phyloP scores from a whole-genome alignment of 2,797 vertebrate species.

The Pseudocheirus occidentalis region DNA sequence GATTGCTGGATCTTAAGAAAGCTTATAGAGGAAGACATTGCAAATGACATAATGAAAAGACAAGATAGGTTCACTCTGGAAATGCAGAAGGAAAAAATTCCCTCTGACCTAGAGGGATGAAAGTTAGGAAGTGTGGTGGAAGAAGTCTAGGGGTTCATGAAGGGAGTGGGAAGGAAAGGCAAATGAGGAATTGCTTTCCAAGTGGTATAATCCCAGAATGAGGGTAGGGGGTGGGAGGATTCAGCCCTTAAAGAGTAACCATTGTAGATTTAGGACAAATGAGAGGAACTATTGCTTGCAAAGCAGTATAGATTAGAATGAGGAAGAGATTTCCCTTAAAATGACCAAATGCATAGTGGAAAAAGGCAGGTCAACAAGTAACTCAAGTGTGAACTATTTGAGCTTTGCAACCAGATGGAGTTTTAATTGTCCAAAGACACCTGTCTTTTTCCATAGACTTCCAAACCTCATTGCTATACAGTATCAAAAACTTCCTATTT shows the following conservation, averaged over 20 bases:
- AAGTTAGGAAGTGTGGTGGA: not conserved
- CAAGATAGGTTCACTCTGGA: not conserved
- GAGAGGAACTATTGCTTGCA: not conserved
- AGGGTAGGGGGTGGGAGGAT: not conserved
- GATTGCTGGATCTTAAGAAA: not conserved
- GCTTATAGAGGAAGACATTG: not conserved
- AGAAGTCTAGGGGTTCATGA: not conserved
- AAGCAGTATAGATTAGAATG: not conserved
- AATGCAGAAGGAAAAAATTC: not conserved
- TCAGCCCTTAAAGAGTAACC: not conserved
- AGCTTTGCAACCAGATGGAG: not conserved
- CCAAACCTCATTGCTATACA: not conserved
- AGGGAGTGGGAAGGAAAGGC: not conserved
- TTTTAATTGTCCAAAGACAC: not conserved
- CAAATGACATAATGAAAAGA: not conserved
- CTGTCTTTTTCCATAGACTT: not conserved
- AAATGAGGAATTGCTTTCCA: not conserved
- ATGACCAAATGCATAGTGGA: not conserved
- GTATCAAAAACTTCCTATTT: not conserved
- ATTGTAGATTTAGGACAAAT: conserved; percentile 4
- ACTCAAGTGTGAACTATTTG: not conserved
- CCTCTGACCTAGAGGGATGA: conserved; percentile 5
- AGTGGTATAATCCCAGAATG: not conserved
- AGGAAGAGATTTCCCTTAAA: not conserved
- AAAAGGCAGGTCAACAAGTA: not conserved